Conservation (phyloP, 2,113 vertebrate genomes). For the Corvus hawaiiensis region DNA sequence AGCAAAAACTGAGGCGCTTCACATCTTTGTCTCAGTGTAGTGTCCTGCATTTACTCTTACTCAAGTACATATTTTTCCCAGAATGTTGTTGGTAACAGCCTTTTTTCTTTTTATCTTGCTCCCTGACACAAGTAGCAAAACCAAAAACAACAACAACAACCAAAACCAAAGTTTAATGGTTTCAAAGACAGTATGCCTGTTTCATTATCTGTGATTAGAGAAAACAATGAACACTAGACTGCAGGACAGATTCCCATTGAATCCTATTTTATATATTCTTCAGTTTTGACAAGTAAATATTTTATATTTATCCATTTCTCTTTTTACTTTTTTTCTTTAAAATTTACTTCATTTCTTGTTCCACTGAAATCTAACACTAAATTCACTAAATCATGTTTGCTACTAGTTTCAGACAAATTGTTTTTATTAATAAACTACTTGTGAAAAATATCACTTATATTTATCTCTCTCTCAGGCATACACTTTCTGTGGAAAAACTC, state of each 20-base stretch:
- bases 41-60: not conserved
- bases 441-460: not conserved
- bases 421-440: not conserved
- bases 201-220: not conserved
- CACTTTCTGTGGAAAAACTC: not conserved
- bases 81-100: not conserved
- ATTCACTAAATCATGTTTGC: not conserved
- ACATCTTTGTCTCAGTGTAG: not conserved
- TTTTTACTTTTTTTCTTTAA: not conserved
- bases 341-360: not conserved
- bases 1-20: not conserved
- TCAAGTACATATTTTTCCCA: not conserved
- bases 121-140: not conserved
- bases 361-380: not conserved
- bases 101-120: not conserved
- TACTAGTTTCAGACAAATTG: not conserved
- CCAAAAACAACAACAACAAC: no score
- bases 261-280: not conserved
- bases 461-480: not conserved
- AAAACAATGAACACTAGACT: not conserved
- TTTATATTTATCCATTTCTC: not conserved
- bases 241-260: not conserved
- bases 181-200: not conserved
- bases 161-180: not conserved
- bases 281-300: not conserved